Conservation (phyloP, 1,140 invertebrate species). For the Sesamia nonagrioides region DNA sequence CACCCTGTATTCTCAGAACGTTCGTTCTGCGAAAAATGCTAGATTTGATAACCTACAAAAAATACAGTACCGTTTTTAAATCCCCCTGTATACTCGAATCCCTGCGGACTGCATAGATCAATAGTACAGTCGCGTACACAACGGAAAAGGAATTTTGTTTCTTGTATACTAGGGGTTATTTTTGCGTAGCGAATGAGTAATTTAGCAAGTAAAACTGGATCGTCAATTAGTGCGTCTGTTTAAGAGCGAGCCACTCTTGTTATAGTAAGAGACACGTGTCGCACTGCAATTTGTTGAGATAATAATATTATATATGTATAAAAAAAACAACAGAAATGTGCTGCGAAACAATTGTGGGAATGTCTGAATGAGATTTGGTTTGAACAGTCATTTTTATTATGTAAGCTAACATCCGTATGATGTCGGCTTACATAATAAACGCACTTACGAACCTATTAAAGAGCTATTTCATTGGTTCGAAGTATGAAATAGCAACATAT, state of each 20-base stretch:
- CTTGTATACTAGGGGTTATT: not conserved
- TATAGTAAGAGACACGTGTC: slow-evolving; percentile 29
- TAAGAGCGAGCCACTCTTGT: slow-evolving; percentile 41
- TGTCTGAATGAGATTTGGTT: slow-evolving; percentile 1
- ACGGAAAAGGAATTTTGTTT: slow-evolving; percentile 28
- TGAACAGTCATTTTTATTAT: not conserved
- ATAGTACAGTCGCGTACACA: slow-evolving; percentile 26
- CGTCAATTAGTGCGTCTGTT: slow-evolving; percentile 64
- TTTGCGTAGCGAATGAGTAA: slow-evolving; percentile 5
- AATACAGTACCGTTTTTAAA: slow-evolving; percentile 35
- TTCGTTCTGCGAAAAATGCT: slow-evolving; percentile 26
- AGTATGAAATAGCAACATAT: not conserved
- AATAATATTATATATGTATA: no score
- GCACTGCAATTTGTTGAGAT: slow-evolving; percentile 29
- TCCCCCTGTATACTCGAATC: slow-evolving; percentile 46
- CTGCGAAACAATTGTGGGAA: slow-evolving; percentile 18
- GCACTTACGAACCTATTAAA: not conserved
- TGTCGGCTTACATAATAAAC: not conserved
- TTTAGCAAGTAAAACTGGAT: slow-evolving; percentile 34
- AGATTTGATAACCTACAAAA: slow-evolving; percentile 18
- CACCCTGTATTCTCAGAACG: slow-evolving; percentile 16
- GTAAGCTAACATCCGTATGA: not conserved
- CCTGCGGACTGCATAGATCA: slow-evolving; percentile 51
- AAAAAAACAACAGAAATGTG: slow-evolving; percentile 4
- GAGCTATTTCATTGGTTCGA: not conserved